phyloP scores from a whole-genome alignment of 2,797 vertebrate genomes.

The Lindbergichthys nudifrons region DNA sequence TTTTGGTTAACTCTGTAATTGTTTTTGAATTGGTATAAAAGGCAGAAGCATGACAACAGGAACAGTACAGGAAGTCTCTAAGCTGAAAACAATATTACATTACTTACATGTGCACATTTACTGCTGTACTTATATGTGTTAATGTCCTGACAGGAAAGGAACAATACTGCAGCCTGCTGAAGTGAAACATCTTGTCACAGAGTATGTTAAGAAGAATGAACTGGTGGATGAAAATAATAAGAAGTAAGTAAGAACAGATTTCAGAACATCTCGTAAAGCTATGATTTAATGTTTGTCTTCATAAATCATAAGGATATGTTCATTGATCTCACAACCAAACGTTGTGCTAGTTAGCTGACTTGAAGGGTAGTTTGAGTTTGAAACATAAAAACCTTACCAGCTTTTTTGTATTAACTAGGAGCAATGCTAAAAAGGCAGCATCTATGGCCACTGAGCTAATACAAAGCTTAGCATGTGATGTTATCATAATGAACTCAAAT shows the following conservation, averaged over 20 bases:
- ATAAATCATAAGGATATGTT: background rate
- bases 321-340: background rate
- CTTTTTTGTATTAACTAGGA: background rate
- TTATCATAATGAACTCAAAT: constrained; percentile 26
- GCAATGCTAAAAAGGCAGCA: constrained; percentile 4
- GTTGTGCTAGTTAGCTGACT: background rate
- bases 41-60: background rate
- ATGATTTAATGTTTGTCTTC: background rate
- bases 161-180: constrained; percentile 86
- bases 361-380: background rate
- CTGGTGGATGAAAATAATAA: constrained; percentile 92
- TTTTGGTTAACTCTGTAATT: no score
- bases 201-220: constrained; percentile 92
- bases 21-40: no score
- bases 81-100: background rate
- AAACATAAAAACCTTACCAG: background rate
- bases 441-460: background rate
- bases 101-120: background rate
- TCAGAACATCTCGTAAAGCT: background rate
- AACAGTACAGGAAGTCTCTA: background rate
- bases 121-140: constrained; percentile 14
- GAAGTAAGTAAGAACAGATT: constrained; percentile 86
- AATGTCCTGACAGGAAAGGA: constrained; percentile 87
- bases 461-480: constrained; percentile 34
- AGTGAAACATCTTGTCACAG: constrained; percentile 88